Conservation (phyloP, 2,113 vertebrate species). For the Pipa parva region DNA sequence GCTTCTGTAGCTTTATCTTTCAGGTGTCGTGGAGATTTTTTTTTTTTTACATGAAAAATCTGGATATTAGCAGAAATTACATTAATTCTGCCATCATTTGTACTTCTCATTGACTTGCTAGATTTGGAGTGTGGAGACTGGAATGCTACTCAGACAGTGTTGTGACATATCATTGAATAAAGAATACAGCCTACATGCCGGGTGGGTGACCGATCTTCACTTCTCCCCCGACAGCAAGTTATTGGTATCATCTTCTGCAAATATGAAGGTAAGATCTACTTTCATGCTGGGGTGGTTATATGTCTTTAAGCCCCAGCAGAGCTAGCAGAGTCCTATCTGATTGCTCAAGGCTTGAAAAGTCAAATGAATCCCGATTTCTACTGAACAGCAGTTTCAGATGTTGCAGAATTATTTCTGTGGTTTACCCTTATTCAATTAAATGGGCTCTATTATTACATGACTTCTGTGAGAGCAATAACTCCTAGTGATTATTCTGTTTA, state of each 20-base stretch:
- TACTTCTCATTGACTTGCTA: constrained; percentile 47
- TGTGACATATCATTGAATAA: constrained; percentile 67
- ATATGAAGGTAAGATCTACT: constrained; percentile 77
- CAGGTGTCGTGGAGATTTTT: too few species aligned
- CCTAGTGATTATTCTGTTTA: too few species aligned
- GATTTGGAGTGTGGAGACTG: constrained; percentile 77
- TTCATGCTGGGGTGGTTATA: constrained; percentile 96
- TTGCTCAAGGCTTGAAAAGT: too few species aligned
- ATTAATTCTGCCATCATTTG: background rate
- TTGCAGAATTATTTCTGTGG: too few species aligned
- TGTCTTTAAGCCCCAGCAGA: too few species aligned
- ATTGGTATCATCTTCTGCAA: constrained; percentile 85
- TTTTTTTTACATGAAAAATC: constrained; percentile 9
- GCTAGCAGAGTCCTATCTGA: too few species aligned
- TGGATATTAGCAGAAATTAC: constrained; percentile 11
- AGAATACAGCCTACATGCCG: constrained; percentile 77
- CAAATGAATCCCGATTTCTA: too few species aligned
- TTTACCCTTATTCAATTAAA: too few species aligned
- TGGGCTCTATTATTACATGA: too few species aligned
- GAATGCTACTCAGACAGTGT: constrained; percentile 74
- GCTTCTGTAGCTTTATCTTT: too few species aligned
- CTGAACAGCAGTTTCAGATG: too few species aligned
- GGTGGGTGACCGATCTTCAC: constrained; percentile 89
- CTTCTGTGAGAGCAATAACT: too few species aligned
- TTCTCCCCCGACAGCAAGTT: constrained; percentile 81